Base-by-base conservation (phyloP, 2,113 vertebrate species). In the Leucoraja erinaceus region DNA sequence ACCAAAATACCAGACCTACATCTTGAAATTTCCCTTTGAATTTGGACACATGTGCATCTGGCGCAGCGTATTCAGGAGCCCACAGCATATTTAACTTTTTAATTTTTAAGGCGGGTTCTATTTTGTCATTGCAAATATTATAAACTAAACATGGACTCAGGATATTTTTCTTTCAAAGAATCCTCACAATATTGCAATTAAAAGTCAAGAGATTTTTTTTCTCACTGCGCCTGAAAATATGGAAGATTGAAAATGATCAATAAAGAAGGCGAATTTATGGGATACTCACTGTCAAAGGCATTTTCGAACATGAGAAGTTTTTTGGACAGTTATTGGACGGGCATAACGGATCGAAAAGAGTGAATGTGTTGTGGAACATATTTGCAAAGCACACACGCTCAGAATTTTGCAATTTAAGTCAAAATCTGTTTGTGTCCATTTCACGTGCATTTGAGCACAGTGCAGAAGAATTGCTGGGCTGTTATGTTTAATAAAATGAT, bases 101-200 rank as follows among this genome's bases (percentile, higher is more conserved):
- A 88, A 88, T 63, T 88, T 88, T 88, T 88, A 66, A 88, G 28
- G 59, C 31, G n/a, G 16, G 14, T 76, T 76, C 61, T 88, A 31
- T 88, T 33, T 88, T 88, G 83, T 28, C 59, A 31, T 12, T 10
- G 63, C 31, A 88, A 86, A 33, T 31, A n/a, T 14, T 31, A 63
- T 88, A 63, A 66, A 88, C 16, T 28, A 88, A 88, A n/a, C 28
- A 63, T 22, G 20, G 8, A 63, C 1, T 3, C 11, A 63, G 14
- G 22, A 54, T 81, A 61, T 61, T 84, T 59, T n/a, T 56, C 56
- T 61, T 28, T 9, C 28, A 61, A 59, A 0, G 81, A 14, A 66
- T 66, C 63, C 56, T 84, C 20, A 88, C 63, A 63, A 66, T 31
- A 63, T 88, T 88, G 28, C 28, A 18, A 88, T 63, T 84, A 59